Percentiles rank a stretch among this genome's conserved stretches.
Evolutionary conservation across 2,797 vertebrate genomes (phyloP).

Genomic region (Carapus acus): DNA sequence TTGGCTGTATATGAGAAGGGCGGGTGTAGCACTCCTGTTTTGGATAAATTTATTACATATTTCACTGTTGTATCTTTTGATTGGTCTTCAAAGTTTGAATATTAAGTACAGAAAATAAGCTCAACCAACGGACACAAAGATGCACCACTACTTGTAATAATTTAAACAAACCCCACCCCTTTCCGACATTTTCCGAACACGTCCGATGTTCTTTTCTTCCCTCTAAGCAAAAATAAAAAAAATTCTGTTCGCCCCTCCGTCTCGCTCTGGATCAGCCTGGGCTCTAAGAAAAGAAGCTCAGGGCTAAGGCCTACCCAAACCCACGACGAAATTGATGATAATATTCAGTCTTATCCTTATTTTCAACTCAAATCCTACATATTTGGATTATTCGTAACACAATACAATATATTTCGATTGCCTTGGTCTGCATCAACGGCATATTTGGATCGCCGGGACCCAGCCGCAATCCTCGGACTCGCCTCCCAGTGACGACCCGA

Average conservation of each 20-base stretch:
- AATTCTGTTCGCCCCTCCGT: conserved; percentile 71
- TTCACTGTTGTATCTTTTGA: conserved; percentile 27
- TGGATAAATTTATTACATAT: conserved; percentile 42
- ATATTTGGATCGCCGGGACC: conserved; percentile 66
- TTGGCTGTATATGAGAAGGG: conserved; percentile 57
- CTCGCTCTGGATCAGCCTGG: conserved; percentile 76
- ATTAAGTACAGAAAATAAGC: conserved; percentile 35
- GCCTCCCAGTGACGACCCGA: conserved; percentile 41
- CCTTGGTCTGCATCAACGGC: neutral
- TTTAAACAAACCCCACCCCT: conserved; percentile 65
- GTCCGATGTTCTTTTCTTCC: conserved; percentile 73
- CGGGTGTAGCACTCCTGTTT: conserved; percentile 9
- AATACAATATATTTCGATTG: conserved; percentile 12
- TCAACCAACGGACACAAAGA: conserved; percentile 53
- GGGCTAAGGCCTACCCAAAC: conserved; percentile 67
- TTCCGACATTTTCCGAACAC: conserved; percentile 72
- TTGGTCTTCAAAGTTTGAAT: conserved; percentile 63
- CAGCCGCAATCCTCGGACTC: conserved; percentile 67
- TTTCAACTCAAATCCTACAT: conserved; percentile 26
- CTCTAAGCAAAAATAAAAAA: conserved; percentile 80
- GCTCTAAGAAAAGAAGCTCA: conserved; percentile 78
- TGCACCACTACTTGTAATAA: conserved; percentile 42
- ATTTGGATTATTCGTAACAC: conserved; percentile 33
- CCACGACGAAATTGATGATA: conserved; percentile 38
- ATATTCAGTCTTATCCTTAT: conserved; percentile 32